These are phyloP conservation scores for Synergus umbraculus DNA, from an alignment of 2,888 invertebrate genomes.

Conservation along the genomic window DNA sequence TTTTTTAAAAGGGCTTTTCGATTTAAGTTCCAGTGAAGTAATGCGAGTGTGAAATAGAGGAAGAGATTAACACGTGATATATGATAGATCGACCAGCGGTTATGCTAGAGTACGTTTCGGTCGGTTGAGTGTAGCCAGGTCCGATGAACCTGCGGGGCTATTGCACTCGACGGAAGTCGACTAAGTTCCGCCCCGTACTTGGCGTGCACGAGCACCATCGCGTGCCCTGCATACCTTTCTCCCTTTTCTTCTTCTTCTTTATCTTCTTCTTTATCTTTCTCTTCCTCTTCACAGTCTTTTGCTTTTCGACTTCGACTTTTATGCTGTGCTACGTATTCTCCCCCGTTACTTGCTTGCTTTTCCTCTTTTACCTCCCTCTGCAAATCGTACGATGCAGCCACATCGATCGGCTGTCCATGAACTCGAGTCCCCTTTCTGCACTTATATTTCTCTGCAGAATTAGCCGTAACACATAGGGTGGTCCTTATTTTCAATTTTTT, in stretches of 20 bases:
- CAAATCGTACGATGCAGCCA: slow-evolving; percentile 65
- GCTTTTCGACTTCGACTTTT: slow-evolving; percentile 37
- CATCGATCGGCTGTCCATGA: slow-evolving; percentile 62
- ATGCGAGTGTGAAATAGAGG: background rate
- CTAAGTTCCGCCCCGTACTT: slow-evolving; percentile 67
- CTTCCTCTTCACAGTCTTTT: slow-evolving; percentile 34
- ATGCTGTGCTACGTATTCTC: slow-evolving; percentile 19
- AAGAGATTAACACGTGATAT: background rate
- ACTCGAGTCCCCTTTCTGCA: slow-evolving; percentile 47
- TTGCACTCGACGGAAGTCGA: slow-evolving; percentile 65
- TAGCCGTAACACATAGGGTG: slow-evolving; percentile 42
- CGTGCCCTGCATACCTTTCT: slow-evolving; percentile 71
- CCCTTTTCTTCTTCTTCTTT: slow-evolving; percentile 50
- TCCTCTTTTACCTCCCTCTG: slow-evolving; percentile 44
- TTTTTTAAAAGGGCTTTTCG: background rate
- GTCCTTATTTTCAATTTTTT: background rate
- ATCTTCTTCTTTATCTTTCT: slow-evolving; percentile 39
- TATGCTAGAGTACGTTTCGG: slow-evolving; percentile 45
- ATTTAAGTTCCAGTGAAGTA: background rate
- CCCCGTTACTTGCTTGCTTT: slow-evolving; percentile 29
- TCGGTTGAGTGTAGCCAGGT: slow-evolving; percentile 60
- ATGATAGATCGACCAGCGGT: slow-evolving; percentile 19
- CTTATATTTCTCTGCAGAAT: slow-evolving; percentile 16
- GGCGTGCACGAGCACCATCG: slow-evolving; percentile 72
- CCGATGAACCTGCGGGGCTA: slow-evolving; percentile 75